phyloP scores from a whole-genome alignment of 2,797 vertebrate species.

The Poecilia picta region DNA sequence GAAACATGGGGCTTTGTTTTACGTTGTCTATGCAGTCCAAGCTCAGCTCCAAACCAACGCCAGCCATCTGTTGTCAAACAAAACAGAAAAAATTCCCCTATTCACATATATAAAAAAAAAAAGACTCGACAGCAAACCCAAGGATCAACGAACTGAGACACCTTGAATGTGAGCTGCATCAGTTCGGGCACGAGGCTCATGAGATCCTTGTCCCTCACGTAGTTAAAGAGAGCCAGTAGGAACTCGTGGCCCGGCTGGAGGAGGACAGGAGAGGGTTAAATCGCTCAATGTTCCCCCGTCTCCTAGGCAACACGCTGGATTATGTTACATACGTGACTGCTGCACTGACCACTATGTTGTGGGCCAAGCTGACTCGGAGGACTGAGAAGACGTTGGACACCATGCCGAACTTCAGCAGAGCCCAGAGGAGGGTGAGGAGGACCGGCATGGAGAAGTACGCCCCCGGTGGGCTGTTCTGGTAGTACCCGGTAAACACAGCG shows the following conservation, averaged over 20 bases:
- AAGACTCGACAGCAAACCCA: no score
- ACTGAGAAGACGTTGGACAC: slow-evolving; percentile 85
- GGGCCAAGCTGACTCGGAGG: slow-evolving; percentile 59
- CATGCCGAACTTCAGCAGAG: slow-evolving; percentile 82
- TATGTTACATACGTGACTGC: not conserved
- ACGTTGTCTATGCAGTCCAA: slow-evolving; percentile 58
- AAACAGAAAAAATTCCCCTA: not conserved
- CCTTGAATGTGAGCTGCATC: slow-evolving; percentile 86
- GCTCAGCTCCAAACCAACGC: slow-evolving; percentile 55
- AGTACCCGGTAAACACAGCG: slow-evolving; percentile 86
- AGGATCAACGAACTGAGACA: slow-evolving; percentile 51
- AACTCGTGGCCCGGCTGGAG: slow-evolving; percentile 84
- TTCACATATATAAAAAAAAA: not conserved
- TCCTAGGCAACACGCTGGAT: not conserved
- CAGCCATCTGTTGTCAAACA: slow-evolving; percentile 59
- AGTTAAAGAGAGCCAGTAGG: slow-evolving; percentile 85
- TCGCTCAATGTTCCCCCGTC: not conserved
- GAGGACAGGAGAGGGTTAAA: not conserved
- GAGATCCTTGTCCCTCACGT: slow-evolving; percentile 81
- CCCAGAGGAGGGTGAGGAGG: slow-evolving; percentile 82
- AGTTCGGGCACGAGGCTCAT: slow-evolving; percentile 77
- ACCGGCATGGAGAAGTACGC: slow-evolving; percentile 81
- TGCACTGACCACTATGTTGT: slow-evolving; percentile 72
- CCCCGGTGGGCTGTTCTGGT: slow-evolving; percentile 82
- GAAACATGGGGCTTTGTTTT: slow-evolving; percentile 56